Percentiles rank a stretch among this genome's conserved stretches.
Evolutionary conservation across 1,140 invertebrate genomes (phyloP).

Genomic region (Pissodes strobi): DNA sequence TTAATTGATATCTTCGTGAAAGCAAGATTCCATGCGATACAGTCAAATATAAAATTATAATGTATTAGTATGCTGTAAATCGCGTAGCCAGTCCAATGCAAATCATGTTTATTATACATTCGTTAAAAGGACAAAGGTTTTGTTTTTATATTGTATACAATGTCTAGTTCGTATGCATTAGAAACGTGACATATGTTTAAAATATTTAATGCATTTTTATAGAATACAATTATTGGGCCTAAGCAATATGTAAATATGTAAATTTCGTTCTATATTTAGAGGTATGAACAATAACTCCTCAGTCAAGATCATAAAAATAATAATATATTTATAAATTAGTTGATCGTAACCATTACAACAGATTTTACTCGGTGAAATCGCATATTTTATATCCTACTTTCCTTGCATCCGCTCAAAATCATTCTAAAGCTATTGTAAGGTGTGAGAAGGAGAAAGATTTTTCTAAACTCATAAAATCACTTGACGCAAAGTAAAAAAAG

Average conservation of each 20-base stretch:
- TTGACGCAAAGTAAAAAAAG: too few species aligned
- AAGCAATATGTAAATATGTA: slow-evolving; percentile 6
- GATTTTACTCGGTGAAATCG: background rate
- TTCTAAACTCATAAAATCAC: too few species aligned
- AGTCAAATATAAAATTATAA: too few species aligned
- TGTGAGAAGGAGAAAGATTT: too few species aligned
- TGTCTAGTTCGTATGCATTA: slow-evolving; percentile 8
- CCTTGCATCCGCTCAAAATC: too few species aligned
- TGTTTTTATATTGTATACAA: background rate
- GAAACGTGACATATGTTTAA: slow-evolving; percentile 15
- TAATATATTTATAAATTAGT: background rate
- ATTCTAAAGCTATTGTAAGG: too few species aligned
- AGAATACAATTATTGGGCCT: background rate
- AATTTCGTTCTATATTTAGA: slow-evolving; percentile 1
- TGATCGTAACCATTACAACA: too few species aligned
- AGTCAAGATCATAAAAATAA: background rate
- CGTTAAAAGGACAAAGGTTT: background rate
- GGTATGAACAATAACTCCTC: background rate
- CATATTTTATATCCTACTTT: background rate
- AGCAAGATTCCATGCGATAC: too few species aligned
- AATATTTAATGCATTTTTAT: slow-evolving; percentile 10
- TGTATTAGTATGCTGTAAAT: too few species aligned
- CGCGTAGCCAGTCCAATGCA: too few species aligned
- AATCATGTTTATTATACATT: too few species aligned
- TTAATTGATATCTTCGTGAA: too few species aligned